These are phyloP conservation scores for Venusia cambrica DNA, from an alignment of 2,888 invertebrate species.

Conservation along the genomic window DNA sequence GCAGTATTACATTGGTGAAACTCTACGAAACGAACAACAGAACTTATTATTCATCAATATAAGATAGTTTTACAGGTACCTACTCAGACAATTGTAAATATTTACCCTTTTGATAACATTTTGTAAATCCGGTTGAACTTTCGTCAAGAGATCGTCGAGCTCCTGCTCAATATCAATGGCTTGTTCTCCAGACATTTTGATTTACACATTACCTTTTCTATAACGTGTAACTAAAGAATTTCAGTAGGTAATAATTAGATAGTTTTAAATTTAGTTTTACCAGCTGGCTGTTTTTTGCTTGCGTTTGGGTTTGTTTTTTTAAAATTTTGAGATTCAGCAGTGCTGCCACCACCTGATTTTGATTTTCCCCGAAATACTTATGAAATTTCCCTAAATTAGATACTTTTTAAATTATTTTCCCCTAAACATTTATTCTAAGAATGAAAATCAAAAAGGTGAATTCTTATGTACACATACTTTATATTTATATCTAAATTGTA, in stretches of 20 bases:
- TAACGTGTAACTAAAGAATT: conserved; percentile 19
- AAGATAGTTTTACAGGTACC: background rate
- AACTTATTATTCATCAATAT: conserved; percentile 5
- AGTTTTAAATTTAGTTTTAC: too few species aligned
- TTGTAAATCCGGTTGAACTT: conserved; percentile 78
- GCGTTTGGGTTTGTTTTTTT: too few species aligned
- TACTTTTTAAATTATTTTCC: too few species aligned
- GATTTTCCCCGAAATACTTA: too few species aligned
- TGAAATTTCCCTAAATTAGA: too few species aligned
- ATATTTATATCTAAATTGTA: too few species aligned
- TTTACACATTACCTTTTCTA: conserved; percentile 39
- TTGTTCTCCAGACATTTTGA: conserved; percentile 62
- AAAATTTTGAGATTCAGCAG: too few species aligned
- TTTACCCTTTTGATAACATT: conserved; percentile 82
- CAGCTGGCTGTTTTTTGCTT: too few species aligned
- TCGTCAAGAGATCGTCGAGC: conserved; percentile 68
- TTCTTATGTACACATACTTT: too few species aligned
- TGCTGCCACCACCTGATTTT: too few species aligned
- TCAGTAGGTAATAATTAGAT: conserved; percentile 21
- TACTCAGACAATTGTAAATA: conserved; percentile 20
- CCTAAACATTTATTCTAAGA: too few species aligned
- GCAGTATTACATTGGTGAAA: conserved; percentile 80
- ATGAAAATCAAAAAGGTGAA: too few species aligned
- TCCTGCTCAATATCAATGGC: conserved; percentile 70
- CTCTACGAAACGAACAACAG: conserved; percentile 64